Conservation (phyloP, 2,797 vertebrate species). For the Pseudomugil gertrudae region DNA sequence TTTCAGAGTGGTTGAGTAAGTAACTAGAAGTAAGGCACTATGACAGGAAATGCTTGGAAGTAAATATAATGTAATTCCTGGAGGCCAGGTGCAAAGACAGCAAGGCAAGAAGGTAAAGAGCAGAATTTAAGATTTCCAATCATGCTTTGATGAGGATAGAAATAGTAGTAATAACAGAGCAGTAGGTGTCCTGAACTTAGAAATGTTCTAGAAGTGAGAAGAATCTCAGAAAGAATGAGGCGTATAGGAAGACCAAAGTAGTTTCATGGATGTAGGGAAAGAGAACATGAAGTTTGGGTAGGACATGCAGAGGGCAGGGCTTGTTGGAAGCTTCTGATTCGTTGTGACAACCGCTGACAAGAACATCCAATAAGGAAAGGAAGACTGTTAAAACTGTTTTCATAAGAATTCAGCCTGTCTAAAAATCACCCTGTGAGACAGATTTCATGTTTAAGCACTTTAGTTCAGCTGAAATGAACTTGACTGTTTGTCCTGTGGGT, state of each 20-base stretch:
- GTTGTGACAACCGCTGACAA: not conserved
- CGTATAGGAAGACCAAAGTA: not conserved
- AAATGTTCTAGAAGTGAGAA: not conserved
- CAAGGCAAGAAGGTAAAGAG: not conserved
- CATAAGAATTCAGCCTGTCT: too few relatives aligned
- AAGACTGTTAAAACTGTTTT: not conserved
- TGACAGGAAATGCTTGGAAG: too few relatives aligned
- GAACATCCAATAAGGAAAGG: not conserved
- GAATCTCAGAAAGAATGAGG: not conserved
- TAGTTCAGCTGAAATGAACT: too few relatives aligned
- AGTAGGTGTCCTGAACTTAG: not conserved
- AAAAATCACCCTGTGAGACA: too few relatives aligned
- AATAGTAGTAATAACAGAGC: not conserved
- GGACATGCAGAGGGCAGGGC: not conserved
- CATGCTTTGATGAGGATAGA: not conserved
- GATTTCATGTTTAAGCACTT: too few relatives aligned
- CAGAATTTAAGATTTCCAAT: not conserved
- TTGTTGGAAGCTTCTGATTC: not conserved
- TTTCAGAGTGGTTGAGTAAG: not conserved
- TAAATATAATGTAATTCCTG: not conserved
- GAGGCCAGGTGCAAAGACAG: not conserved
- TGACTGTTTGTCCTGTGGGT: too few relatives aligned
- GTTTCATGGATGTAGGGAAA: not conserved
- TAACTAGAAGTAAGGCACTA: not conserved
- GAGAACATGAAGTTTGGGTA: not conserved